Base-by-base conservation (phyloP, 2,113 vertebrate genomes). In the Heteronetta atricapilla region DNA sequence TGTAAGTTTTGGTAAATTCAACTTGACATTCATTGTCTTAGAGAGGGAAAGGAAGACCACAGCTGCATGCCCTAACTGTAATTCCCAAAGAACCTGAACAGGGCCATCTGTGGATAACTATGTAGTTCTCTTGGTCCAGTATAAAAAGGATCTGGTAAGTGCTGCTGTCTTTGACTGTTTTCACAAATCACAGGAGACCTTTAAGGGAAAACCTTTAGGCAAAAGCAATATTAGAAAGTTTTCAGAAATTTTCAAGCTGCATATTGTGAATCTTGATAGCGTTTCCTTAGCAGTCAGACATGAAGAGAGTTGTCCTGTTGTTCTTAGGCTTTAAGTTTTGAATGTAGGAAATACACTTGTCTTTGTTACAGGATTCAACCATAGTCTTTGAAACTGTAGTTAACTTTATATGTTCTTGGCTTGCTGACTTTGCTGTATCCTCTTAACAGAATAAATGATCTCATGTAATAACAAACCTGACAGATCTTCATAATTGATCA, bases 401-500 rank as follows among this genome's bases (percentile, higher is more conserved):
- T 83, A 53, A 31, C 79, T 78, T 69, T 58, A 42, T 91, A 28
- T 48, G 29, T 68, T 93, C 86, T 95, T 93, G 83, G 36, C 88
- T 94, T 95, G 89, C 86, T 94, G 96, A 91, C 88, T 91, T 78
- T 93, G 84, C 91, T 95, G 84, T 93, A 92, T 83, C 84, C 92
- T 94, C 73, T 82, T 80, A 94, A 87, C 66, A 64, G 95, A 94
- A 92, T 93, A 96, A 96, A 87, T 92, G 70, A 74, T 81, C 89
- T 96, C 72, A 36, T 85, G 82, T 84, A 94, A 83, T 75, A 93
- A 88, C 80, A 90, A 90, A 92, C 74, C 74, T 13, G 40, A 92
- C 95, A 90, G 91, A 79, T 96, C 89, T 95, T 96, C 93, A 85
- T 95, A 94, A 96, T 69, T 94, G 95, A 96, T 96, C 56, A 8